Base-by-base conservation (phyloP, 92 coral and sea anemone genomes). In the Muricea muricata region DNA sequence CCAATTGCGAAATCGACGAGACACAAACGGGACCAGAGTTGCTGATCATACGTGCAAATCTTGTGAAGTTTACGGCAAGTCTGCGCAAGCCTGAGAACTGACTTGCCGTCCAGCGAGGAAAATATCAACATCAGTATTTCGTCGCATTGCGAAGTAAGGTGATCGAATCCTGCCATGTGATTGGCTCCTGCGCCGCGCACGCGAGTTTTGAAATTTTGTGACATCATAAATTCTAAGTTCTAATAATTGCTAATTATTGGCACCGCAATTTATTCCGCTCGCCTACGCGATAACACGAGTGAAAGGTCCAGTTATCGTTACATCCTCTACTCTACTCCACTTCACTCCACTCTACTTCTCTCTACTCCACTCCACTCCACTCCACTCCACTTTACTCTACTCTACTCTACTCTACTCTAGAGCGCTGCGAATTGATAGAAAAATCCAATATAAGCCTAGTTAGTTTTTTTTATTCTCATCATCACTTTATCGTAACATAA, bases 11-110 rank as follows among this genome's bases (percentile, higher is more conserved):
- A 94, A 85, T 97, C 99, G 67, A 91, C 75, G 9, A 78, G 86
- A 57, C 94, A 91, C 61, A 93, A 86, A 30, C 85, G 79, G 56
- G 91, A 90, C 99, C 99, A 97, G 2, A 97, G 84, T 4, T 85
- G 92, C 31, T 97, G 97, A 63, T 92, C 87, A 55, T 80, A 91
- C 57, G 70, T 84, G 47, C 91, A 83, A 30, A 86, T 87, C 32
- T 65, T 79, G 29, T 90, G 85, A 20, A 97, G 87, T 30, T 94
- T 92, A 26, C 81, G 69, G 79, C 99, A 94, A 7, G 99, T 92
- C 47, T 87, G 94, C 35, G 90, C 71, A 18, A 91, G 71, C 30
- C 85, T 91, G 18, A 79, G 32, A 23, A 85, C 89, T 15, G 99
- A 90, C 26, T 35, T 87, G 0, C 91, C 91, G 56, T 94, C 94